Base-by-base conservation (phyloP, 2,113 vertebrate species). In the Cettia cetti region DNA sequence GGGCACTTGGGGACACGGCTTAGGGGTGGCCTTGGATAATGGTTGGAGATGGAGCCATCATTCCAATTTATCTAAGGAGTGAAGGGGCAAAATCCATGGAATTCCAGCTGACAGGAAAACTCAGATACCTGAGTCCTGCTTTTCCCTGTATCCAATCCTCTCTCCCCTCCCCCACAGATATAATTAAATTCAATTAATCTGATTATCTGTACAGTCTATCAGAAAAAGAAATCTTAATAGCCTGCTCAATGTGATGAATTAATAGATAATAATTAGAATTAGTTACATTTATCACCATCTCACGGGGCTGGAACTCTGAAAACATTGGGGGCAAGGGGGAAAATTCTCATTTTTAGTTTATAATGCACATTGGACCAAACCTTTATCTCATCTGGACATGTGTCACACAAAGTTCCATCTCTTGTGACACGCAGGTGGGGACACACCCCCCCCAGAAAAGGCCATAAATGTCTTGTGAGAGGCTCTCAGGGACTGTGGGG, bases 301-400 rank as follows among this genome's bases (percentile, higher is more conserved):
- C 2, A 0, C 71, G 30, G 45, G 44, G 40, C 40, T 66, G 57
- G 17, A 70, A 4, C 12, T 33, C 4, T 6, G 39, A 33, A 72
- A 84, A 64, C n/a, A 21, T 1, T 3, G 39, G 31, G 50, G 11
- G 22, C 42, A 77, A 33, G 47, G 23, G 44, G 8, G 33, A 64
- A 16, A 77, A 40, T 11, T 47, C 49, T n/a, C 35, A 27, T 71
- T 80, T 74, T 49, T 24, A 10, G 22, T 22, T 84, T 33, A 15
- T 15, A 22, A 35, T 20, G 53, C 9, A 0, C 0, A 3, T 21
- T 4, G 12, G 37, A 33, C 30, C 61, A 23, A 66, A 35, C 16
- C 19, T 49, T 40, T 11, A 2, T 63, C 49, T 68, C 31, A 15
- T 8, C 47, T 30, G 53, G 47, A 16, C 0, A 0, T 2, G 33